These are phyloP conservation scores for Heliconius hortense DNA, from an alignment of 2,888 invertebrate species.

Conservation along the genomic window DNA sequence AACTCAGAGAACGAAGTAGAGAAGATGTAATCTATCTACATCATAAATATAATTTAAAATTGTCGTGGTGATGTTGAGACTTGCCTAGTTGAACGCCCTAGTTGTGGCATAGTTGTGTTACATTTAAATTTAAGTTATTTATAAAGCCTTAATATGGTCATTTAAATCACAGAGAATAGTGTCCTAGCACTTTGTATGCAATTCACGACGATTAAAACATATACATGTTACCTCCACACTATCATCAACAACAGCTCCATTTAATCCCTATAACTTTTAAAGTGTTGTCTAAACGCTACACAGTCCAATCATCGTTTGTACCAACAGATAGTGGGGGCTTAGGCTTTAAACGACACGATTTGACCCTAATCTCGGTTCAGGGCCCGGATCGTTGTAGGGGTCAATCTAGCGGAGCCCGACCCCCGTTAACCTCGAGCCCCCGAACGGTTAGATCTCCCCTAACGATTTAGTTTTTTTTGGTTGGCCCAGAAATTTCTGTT, in stretches of 20 bases:
- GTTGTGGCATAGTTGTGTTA: too few relatives aligned
- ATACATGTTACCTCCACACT: not conserved
- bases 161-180: too few relatives aligned
- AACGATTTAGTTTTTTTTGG: slow-evolving; percentile 10
- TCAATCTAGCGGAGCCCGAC: slow-evolving; percentile 41
- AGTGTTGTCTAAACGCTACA: slow-evolving; percentile 12
- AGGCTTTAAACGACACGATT: slow-evolving; percentile 37
- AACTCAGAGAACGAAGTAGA: too few relatives aligned
- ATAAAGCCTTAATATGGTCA: too few relatives aligned
- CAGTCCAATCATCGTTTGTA: slow-evolving; percentile 27
- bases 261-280: not conserved
- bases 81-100: too few relatives aligned
- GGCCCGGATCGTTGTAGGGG: slow-evolving; percentile 43
- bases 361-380: slow-evolving; percentile 38
- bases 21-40: too few relatives aligned
- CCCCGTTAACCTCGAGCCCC: slow-evolving; percentile 43
- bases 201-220: not conserved
- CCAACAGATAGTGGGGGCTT: slow-evolving; percentile 28
- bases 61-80: too few relatives aligned
- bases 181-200: not conserved
- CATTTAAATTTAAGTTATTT: too few relatives aligned
- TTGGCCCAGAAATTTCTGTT: not conserved
- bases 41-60: too few relatives aligned
- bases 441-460: slow-evolving; percentile 27
- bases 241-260: not conserved